phyloP scores from a whole-genome alignment of 2,797 vertebrate species.

The Sebastes reedi region DNA sequence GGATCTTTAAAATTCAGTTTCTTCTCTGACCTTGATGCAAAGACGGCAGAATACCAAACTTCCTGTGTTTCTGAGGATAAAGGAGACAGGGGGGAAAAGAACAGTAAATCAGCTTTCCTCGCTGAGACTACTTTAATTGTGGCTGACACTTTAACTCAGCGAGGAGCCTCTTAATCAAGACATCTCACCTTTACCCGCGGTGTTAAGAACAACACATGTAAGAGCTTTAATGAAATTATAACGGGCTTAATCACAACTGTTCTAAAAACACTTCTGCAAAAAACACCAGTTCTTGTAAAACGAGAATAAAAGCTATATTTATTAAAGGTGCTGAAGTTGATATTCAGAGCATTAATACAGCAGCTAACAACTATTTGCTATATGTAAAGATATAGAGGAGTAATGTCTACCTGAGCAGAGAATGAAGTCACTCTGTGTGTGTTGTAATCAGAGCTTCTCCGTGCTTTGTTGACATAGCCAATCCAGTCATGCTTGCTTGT shows the following conservation, averaged over 20 bases:
- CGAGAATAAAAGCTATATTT: neutral
- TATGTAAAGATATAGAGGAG: too few species aligned
- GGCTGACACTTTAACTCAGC: slow-evolving; percentile 3
- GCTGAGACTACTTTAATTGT: slow-evolving; percentile 16
- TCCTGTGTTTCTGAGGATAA: neutral
- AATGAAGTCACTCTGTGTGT: too few species aligned
- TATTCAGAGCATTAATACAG: too few species aligned
- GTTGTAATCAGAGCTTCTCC: too few species aligned
- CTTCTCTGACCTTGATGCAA: slow-evolving; percentile 34
- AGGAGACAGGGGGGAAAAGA: neutral
- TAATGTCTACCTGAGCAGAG: too few species aligned
- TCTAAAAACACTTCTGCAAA: neutral
- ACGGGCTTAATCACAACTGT: neutral
- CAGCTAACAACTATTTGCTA: too few species aligned
- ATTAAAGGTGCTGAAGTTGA: neutral
- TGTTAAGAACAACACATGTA: neutral
- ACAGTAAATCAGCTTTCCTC: neutral
- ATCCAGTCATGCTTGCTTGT: too few species aligned
- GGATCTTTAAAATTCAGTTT: slow-evolving; percentile 34
- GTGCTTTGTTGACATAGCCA: too few species aligned
- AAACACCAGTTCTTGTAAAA: neutral
- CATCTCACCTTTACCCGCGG: neutral
- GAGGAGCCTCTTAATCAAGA: slow-evolving; percentile 32
- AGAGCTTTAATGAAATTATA: slow-evolving; percentile 1
- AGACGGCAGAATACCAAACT: neutral